Evolutionary conservation across 2,888 invertebrate genomes (phyloP), one percentile per base, ranked within the genome.

Genomic region (Drymonia ruficornis): DNA sequence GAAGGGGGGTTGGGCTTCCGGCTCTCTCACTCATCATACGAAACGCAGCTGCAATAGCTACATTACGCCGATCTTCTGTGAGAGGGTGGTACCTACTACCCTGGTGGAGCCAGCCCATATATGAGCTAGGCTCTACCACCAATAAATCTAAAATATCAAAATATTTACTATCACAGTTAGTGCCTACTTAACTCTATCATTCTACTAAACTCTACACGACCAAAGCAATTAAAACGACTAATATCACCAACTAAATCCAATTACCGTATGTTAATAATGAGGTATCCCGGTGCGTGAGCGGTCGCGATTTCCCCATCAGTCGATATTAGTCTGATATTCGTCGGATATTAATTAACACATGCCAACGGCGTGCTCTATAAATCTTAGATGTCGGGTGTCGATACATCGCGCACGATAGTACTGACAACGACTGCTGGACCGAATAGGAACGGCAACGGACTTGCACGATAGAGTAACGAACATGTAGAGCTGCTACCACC

Each of bases 271-370:
- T 0, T 40, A 40, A n/a, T 42, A 42, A 19, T 13, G 11, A 43
- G 18, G 23, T 43, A 23, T 43, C 43, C 19, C 36, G 36, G 36
- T 36, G 36, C 36, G 36, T 36, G 36, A 36, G 36, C 36, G 36
- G 1, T 36, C 9, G 31, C 36, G 36, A 36, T 36, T 36, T 36
- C 36, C 36, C 36, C 28, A 49, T 36, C 43, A 44, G n/a, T 50
- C 45, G 70, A 65, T 70, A 70, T 71, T 67, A 67, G 80, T 84
- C 76, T 76, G 73, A 65, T 70, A 70, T 71, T 67, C 66, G 80
- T 84, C 76, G 76, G 73, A 73, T 74, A 84, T 85, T 88, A 88
- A 88, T 88, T 89, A 89, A 87, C 87, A 87, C 87, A 84, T 85
- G 82, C 80, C 75, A 63, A 63, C 65, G 72, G 69, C 67, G 77